phyloP scores from a whole-genome alignment of 2,113 vertebrate genomes.

The Desmodus rotundus region DNA sequence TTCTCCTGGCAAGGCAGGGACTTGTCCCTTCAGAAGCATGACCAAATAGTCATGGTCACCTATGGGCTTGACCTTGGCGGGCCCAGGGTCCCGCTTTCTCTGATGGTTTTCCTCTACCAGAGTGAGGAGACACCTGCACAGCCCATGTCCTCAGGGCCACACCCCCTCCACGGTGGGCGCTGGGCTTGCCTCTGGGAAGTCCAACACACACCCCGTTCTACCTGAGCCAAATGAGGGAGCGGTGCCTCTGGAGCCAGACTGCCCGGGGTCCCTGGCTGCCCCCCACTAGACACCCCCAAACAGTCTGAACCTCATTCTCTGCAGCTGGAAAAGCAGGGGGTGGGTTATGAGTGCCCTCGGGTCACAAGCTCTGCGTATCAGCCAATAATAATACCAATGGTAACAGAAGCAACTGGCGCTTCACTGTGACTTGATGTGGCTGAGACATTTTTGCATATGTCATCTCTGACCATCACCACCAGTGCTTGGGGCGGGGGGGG shows the following conservation, averaged over 20 bases:
- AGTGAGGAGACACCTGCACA: accelerated
- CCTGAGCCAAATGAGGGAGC: accelerated
- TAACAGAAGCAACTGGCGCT: accelerated
- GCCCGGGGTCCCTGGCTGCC: accelerated
- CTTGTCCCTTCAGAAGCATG: accelerated
- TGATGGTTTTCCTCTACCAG: neutral
- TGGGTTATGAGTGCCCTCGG: accelerated
- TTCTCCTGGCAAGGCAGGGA: neutral
- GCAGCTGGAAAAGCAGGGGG: neutral
- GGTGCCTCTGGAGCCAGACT: accelerated
- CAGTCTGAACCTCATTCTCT: neutral
- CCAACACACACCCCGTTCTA: accelerated
- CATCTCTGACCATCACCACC: neutral
- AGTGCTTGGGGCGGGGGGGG: neutral
- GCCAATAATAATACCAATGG: accelerated
- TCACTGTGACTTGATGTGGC: accelerated
- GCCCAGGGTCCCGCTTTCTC: accelerated
- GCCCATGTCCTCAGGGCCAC: accelerated
- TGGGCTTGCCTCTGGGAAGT: too few relatives aligned
- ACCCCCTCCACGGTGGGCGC: accelerated
- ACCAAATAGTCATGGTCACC: accelerated
- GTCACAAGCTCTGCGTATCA: accelerated
- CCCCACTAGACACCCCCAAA: neutral
- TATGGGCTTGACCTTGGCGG: accelerated
- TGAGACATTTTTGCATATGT: accelerated